These are phyloP conservation scores for Dendrolimus punctatus DNA, from an alignment of 1,140 invertebrate species.

Conservation along the genomic window DNA sequence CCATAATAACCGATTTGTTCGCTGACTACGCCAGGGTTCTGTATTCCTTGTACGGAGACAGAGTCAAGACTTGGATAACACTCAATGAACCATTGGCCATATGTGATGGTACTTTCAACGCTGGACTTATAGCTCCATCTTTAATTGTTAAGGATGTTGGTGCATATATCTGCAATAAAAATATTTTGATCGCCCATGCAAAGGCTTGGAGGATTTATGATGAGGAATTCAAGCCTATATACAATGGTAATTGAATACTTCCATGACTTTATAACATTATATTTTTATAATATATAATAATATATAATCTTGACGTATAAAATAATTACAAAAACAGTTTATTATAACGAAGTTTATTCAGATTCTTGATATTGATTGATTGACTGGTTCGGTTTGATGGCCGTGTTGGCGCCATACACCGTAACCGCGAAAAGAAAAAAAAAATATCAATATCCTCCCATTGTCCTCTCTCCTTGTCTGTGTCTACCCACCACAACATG, in stretches of 20 bases:
- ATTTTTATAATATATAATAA: too few species aligned
- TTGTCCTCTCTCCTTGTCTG: too few species aligned
- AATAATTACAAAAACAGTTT: too few species aligned
- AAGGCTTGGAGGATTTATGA: slow-evolving; percentile 73
- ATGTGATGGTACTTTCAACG: slow-evolving; percentile 32
- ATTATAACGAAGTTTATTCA: too few species aligned
- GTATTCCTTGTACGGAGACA: slow-evolving; percentile 51
- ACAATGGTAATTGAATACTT: slow-evolving; percentile 34
- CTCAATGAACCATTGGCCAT: slow-evolving; percentile 38
- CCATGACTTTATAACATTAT: too few species aligned
- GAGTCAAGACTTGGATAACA: slow-evolving; percentile 60
- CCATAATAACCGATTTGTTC: slow-evolving; percentile 59
- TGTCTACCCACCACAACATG: too few species aligned
- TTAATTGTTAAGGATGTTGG: slow-evolving; percentile 35
- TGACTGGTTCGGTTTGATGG: too few species aligned
- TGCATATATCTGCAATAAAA: slow-evolving; percentile 69
- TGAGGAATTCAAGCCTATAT: slow-evolving; percentile 14
- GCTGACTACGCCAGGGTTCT: slow-evolving; percentile 52
- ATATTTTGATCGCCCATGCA: slow-evolving; percentile 72
- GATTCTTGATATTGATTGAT: too few species aligned
- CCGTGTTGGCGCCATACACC: too few species aligned
- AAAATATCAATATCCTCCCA: too few species aligned
- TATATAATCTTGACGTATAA: too few species aligned
- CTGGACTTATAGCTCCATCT: slow-evolving; percentile 19
- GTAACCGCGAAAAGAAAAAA: too few species aligned